Evolutionary conservation across 2,888 invertebrate genomes (phyloP).

Genomic region (Nymphalis c-album): DNA sequence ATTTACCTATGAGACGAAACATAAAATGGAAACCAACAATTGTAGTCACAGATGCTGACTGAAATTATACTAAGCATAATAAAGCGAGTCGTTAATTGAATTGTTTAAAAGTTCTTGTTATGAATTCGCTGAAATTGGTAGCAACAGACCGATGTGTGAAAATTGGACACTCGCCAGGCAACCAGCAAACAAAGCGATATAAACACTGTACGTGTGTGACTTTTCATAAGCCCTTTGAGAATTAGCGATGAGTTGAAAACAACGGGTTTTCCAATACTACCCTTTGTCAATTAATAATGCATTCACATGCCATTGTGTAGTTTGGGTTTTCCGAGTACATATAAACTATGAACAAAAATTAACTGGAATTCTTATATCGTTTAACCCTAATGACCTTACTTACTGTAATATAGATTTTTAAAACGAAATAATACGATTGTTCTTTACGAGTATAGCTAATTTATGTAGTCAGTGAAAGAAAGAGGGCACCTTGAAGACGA

Average conservation of each 20-base stretch:
- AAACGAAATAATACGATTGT: neutral
- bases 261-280: conserved; percentile 36
- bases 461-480: neutral
- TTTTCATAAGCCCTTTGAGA: conserved; percentile 42
- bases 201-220: conserved; percentile 29
- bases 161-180: conserved; percentile 52
- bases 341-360: conserved; percentile 11
- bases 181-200: conserved; percentile 27
- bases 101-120: conserved; percentile 53
- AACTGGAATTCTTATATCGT: conserved; percentile 18
- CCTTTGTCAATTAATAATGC: conserved; percentile 34
- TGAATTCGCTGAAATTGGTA: conserved; percentile 49
- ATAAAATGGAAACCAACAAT: neutral
- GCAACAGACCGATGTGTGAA: conserved; percentile 53
- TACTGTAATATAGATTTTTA: neutral
- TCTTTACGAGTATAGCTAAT: neutral
- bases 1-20: too few species aligned
- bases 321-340: conserved; percentile 38
- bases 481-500: conserved; percentile 1
- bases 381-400: neutral
- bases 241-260: conserved; percentile 37
- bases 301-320: conserved; percentile 34
- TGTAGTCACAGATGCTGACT: neutral
- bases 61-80: conserved; percentile 10
- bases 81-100: conserved; percentile 38